phyloP scores from a whole-genome alignment of 2,797 vertebrate genomes.

The Triplophysa yarkandensis region DNA sequence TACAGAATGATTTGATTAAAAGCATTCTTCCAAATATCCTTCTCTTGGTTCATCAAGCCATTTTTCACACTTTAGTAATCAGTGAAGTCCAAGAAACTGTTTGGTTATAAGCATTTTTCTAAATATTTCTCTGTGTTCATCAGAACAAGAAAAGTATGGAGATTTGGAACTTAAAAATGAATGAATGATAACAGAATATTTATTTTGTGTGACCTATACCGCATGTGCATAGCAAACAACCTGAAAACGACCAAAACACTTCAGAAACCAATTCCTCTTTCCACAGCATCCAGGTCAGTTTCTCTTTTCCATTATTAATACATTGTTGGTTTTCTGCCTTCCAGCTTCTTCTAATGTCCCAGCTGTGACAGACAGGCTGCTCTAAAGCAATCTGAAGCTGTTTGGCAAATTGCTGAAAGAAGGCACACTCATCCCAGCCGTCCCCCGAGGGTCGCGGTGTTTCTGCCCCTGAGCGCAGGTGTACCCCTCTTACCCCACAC shows the following conservation, averaged over 20 bases:
- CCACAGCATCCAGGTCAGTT: conserved; percentile 53
- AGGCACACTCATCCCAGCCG: conserved; percentile 54
- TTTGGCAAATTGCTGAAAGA: conserved; percentile 68
- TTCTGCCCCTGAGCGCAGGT: conserved; percentile 28
- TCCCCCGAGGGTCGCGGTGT: conserved; percentile 52
- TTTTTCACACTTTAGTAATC: no score
- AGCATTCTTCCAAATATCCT: no score
- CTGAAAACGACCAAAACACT: conserved; percentile 39
- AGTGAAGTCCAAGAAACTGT: no score
- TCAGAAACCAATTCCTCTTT: conserved; percentile 67
- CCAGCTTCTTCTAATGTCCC: conserved; percentile 71
- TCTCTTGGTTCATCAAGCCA: no score
- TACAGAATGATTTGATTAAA: no score
- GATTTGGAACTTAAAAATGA: no score
- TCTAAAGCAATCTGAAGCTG: conserved; percentile 53
- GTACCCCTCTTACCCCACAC: conserved; percentile 61
- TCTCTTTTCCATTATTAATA: conserved; percentile 69
- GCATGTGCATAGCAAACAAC: conserved; percentile 3
- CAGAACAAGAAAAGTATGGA: no score
- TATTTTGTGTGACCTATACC: no score
- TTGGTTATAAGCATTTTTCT: no score
- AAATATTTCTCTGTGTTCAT: no score
- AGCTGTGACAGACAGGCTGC: conserved; percentile 68
- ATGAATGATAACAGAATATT: no score
- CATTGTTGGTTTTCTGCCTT: conserved; percentile 71